Conservation (phyloP, 2,888 invertebrate species). For the Argyresthia goedartella region DNA sequence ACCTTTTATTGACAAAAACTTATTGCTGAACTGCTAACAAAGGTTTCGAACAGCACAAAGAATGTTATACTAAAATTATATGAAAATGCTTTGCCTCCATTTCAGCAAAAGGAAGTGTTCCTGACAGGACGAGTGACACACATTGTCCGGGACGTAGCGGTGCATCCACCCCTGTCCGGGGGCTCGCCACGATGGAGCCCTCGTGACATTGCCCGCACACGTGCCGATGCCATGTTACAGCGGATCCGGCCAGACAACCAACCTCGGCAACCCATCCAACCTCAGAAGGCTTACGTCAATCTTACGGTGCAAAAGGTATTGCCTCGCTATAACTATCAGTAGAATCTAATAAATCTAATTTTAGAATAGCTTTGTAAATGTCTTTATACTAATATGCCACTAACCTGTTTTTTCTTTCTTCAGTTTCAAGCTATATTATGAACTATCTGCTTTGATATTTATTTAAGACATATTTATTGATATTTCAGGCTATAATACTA, state of each 20-base stretch:
- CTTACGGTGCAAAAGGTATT: slow-evolving; percentile 56
- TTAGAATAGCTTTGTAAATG: no score
- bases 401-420: neutral
- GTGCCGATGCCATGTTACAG: slow-evolving; percentile 83
- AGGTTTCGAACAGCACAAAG: no score
- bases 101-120: slow-evolving; percentile 73
- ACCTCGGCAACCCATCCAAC: slow-evolving; percentile 30
- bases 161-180: slow-evolving; percentile 17
- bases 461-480: slow-evolving; percentile 47
- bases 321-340: slow-evolving; percentile 9
- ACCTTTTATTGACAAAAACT: no score
- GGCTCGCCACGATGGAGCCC: slow-evolving; percentile 23
- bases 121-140: slow-evolving; percentile 72
- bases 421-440: no score
- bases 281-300: slow-evolving; percentile 31
- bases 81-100: no score
- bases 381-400: neutral
- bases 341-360: no score
- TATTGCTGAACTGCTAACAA: no score
- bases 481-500: slow-evolving; percentile 72
- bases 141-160: slow-evolving; percentile 60
- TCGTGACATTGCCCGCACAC: slow-evolving; percentile 63
- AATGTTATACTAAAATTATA: no score
- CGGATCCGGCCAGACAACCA: slow-evolving; percentile 70
- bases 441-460: no score